Evolutionary conservation across 2,113 vertebrate species (phyloP).

Genomic region (Neogobius melanostomus): DNA sequence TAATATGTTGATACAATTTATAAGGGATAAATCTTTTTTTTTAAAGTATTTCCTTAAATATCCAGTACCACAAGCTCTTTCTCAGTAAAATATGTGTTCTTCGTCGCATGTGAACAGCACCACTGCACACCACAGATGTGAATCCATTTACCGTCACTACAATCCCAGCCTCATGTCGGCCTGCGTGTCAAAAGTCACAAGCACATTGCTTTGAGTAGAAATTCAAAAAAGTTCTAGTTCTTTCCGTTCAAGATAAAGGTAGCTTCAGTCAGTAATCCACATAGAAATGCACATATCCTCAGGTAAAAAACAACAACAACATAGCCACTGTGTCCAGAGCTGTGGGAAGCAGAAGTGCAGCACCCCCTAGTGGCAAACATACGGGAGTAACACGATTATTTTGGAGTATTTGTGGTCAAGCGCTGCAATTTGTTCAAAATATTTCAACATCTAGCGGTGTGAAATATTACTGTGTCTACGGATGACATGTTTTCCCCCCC

Average conservation of each 20-base stretch:
- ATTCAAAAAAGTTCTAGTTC: conserved; percentile 38
- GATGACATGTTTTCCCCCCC: too few relatives aligned
- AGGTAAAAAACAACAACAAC: conserved; percentile 21
- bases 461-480: too few relatives aligned
- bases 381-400: not conserved
- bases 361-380: conserved; percentile 45
- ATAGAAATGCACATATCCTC: conserved; percentile 9
- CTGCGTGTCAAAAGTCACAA: conserved; percentile 19
- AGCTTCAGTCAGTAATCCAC: not conserved
- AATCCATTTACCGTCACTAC: not conserved
- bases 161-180: not conserved
- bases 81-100: conserved; percentile 52
- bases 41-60: conserved; percentile 69
- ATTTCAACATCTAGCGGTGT: too few relatives aligned
- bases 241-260: conserved; percentile 11
- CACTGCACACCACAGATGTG: conserved; percentile 66
- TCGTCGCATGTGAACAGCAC: conserved; percentile 64
- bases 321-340: conserved; percentile 38
- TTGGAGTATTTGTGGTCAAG: too few relatives aligned
- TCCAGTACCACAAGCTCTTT: conserved; percentile 60
- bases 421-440: too few relatives aligned
- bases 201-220: conserved; percentile 18
- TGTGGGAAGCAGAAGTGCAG: conserved; percentile 52
- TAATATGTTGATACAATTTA: conserved; percentile 67
- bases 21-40: conserved; percentile 54